These are phyloP conservation scores for Varanus salvator DNA, from an alignment of 2,113 vertebrate genomes.

Conservation along the genomic window DNA sequence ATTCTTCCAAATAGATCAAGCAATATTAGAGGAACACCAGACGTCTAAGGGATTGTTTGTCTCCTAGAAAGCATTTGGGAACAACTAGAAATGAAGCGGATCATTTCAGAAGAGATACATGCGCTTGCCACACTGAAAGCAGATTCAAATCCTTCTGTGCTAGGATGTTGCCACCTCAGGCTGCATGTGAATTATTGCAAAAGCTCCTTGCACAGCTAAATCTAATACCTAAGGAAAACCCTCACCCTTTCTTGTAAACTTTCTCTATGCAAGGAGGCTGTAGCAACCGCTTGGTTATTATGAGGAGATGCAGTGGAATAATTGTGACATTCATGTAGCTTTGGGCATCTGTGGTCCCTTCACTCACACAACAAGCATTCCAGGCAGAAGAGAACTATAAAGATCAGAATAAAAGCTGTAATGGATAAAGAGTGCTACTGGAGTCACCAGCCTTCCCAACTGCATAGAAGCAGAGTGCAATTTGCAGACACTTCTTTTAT, in stretches of 20 bases:
- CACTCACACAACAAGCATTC: too few species aligned
- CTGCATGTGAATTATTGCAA: background rate
- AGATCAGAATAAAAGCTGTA: too few species aligned
- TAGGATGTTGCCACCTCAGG: background rate
- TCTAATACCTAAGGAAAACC: background rate
- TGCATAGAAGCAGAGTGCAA: too few species aligned
- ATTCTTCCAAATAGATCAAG: slow-evolving; percentile 42
- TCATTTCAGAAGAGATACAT: fast-evolving
- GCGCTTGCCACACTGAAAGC: background rate
- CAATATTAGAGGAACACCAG: background rate
- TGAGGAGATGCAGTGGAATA: too few species aligned
- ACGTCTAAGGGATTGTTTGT: background rate
- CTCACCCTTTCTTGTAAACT: background rate
- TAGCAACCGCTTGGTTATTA: background rate
- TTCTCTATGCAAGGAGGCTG: background rate
- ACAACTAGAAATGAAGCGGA: background rate
- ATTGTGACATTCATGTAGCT: too few species aligned
- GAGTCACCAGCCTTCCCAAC: too few species aligned
- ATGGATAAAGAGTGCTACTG: too few species aligned
- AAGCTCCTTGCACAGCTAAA: background rate
- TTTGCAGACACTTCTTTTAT: too few species aligned
- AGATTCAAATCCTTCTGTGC: background rate
- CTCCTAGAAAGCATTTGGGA: background rate
- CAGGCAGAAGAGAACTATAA: too few species aligned
- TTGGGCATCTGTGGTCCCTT: too few species aligned